Conservation (phyloP, 2,888 invertebrate genomes). For the Stenoptilia bipunctidactyla region DNA sequence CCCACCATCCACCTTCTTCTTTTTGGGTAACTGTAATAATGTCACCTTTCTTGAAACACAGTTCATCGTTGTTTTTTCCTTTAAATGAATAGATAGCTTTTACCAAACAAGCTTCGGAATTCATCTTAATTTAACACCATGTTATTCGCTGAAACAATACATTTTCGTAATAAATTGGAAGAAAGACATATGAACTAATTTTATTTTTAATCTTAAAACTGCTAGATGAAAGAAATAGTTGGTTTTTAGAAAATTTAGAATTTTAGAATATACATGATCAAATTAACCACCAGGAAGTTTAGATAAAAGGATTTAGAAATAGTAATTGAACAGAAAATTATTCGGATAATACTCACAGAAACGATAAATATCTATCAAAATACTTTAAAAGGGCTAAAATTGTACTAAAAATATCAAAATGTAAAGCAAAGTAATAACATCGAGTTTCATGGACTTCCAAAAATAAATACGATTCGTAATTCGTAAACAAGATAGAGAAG, state of each 20-base stretch:
- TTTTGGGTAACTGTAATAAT: constrained; percentile 96
- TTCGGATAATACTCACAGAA: too few species aligned
- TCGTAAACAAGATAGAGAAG: too few species aligned
- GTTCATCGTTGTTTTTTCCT: constrained; percentile 97
- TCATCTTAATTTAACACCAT: constrained; percentile 63
- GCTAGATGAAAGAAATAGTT: too few species aligned
- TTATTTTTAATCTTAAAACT: too few species aligned
- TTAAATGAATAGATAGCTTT: constrained; percentile 94
- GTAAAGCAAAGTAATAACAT: constrained; percentile 15
- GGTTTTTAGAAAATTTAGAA: too few species aligned
- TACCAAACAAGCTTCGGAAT: constrained; percentile 77
- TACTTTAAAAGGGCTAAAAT: too few species aligned
- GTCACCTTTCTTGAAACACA: constrained; percentile 96
- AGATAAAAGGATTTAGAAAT: too few species aligned
- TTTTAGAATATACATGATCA: too few species aligned
- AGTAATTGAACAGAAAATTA: too few species aligned
- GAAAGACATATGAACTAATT: neutral
- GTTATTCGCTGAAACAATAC: constrained; percentile 17
- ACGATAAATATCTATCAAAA: too few species aligned
- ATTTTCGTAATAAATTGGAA: neutral
- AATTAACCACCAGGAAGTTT: too few species aligned
- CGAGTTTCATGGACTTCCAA: constrained; percentile 39
- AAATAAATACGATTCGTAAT: constrained; percentile 42
- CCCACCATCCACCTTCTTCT: constrained; percentile 99
- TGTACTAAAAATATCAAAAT: constrained; percentile 1